Conservation (phyloP, 2,113 vertebrate genomes). For the Panthera uncia region DNA sequence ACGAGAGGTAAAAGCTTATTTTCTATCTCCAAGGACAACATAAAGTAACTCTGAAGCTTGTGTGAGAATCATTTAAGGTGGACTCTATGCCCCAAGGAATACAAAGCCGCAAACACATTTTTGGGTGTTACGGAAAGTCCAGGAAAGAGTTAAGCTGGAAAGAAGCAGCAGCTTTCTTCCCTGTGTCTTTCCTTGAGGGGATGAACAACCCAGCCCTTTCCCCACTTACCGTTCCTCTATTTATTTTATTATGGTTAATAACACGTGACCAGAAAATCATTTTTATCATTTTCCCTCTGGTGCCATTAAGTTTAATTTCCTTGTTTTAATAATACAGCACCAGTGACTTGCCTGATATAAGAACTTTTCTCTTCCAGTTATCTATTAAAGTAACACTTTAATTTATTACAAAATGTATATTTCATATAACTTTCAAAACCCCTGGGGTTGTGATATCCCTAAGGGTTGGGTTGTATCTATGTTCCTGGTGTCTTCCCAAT, state of each 20-base stretch:
- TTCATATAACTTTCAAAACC: neutral
- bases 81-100: neutral
- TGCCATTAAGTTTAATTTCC: conserved; percentile 65
- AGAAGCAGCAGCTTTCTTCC: neutral
- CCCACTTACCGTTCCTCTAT: conserved; percentile 3
- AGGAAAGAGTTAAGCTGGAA: conserved; percentile 60
- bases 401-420: conserved; percentile 44
- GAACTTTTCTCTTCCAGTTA: conserved; percentile 52
- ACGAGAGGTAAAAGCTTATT: conserved; percentile 77
- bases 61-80: conserved; percentile 57
- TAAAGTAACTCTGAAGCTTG: conserved; percentile 61
- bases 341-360: neutral
- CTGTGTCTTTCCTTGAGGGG: neutral
- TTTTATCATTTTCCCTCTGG: conserved; percentile 66
- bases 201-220: neutral
- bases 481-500: neutral
- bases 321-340: conserved; percentile 60
- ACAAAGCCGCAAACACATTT: neutral
- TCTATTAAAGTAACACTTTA: conserved; percentile 51
- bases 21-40: conserved; percentile 78
- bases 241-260: conserved; percentile 72
- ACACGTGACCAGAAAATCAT: conserved; percentile 68
- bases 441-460: neutral
- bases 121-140: neutral
- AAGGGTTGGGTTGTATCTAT: neutral